Percentiles rank a stretch among this genome's conserved stretches.
Evolutionary conservation across 2,113 vertebrate species (phyloP).

Genomic region (Aplodontia rufa): DNA sequence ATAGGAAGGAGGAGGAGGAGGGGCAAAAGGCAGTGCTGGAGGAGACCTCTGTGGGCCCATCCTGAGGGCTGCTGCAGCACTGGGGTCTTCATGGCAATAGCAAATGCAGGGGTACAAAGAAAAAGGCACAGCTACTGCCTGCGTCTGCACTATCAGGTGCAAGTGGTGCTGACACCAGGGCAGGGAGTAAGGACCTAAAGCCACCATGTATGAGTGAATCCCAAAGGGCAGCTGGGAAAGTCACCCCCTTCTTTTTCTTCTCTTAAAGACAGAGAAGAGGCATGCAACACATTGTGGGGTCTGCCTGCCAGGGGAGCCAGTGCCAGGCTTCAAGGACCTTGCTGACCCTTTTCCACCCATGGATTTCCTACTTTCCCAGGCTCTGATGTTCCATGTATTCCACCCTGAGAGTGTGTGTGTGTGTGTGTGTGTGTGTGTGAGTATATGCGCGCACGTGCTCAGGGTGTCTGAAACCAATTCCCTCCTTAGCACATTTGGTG

Average conservation of each 20-base stretch:
- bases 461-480: neutral
- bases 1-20: slow-evolving; percentile 28
- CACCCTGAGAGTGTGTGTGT: neutral
- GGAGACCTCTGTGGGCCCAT: neutral
- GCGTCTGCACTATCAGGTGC: neutral
- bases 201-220: neutral
- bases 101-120: neutral
- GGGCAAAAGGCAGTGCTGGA: neutral
- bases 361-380: slow-evolving; percentile 61
- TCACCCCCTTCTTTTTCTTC: neutral
- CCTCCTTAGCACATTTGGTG: neutral
- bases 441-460: too few relatives aligned
- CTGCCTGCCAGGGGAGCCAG: neutral
- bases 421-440: accelerated
- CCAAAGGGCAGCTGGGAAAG: neutral
- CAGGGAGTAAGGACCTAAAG: neutral
- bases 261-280: slow-evolving; percentile 44
- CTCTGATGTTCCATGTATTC: neutral
- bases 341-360: neutral
- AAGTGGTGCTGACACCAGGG: neutral
- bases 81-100: neutral
- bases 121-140: neutral
- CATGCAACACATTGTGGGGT: neutral
- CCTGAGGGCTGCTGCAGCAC: neutral
- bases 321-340: slow-evolving; percentile 56